Base-by-base conservation (phyloP, 2,797 vertebrate species). In the Anomalospiza imberbis region DNA sequence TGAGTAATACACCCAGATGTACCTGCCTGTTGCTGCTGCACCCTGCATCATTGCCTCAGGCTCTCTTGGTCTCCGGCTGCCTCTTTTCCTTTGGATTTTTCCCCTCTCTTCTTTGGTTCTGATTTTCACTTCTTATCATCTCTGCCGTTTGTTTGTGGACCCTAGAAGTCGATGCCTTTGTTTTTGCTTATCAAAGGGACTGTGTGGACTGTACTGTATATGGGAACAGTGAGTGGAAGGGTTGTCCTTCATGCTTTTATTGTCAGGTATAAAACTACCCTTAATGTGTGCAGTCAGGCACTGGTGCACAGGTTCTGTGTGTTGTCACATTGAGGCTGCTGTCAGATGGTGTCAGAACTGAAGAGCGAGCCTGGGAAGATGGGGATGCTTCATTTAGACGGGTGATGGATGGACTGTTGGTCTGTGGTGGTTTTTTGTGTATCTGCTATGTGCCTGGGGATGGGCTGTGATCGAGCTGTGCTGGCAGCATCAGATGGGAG, bases 1-100 rank as follows among this genome's bases (percentile, higher is more conserved):
- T 99, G 97, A 98, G 98, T 97, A 81, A 55, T 7, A 12, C 18
- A 44, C 22, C 47, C 24, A 10, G n/a, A 74, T 68, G 28, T 66
- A 54, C 85, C 74, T 93, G 60, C 22, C 40, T 86, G 48, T 42
- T 55, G 54, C 72, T 89, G 74, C 88, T 61, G 29, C 25, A 26
- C 14, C 4, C 72, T 15, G 11, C 51, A 28, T 42, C 31, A 10
- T 10, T 68, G 60, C 17, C 12, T 86, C 7, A 6, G 40, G n/a
- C 71, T 53, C 2, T 26, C 61, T 61, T 36, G 6, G 48, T 45
- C 60, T 55, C 63, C 16, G 36, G 32, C 42, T 88, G 40, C 47
- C 18, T 82, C 25, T 75, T 51, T 80, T 47, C 40, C 36, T 58
- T 79, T 58, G 40, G 18, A 75, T 14, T 58, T 44, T 3, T 0